phyloP scores from a whole-genome alignment of 2,113 vertebrate species.

The Leptosomus discolor region DNA sequence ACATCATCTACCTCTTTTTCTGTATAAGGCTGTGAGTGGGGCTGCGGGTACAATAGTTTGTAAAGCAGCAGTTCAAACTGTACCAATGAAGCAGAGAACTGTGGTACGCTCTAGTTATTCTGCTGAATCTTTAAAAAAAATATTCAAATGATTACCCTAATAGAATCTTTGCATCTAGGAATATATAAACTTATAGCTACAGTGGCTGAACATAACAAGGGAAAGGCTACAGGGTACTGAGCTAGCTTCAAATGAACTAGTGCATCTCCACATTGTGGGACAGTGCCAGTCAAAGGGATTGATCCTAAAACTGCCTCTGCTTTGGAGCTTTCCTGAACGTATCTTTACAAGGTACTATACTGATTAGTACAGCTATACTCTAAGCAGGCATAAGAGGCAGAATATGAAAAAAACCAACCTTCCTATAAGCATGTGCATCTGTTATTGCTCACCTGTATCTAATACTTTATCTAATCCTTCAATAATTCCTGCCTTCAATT shows the following conservation, averaged over 20 bases:
- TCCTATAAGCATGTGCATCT: background rate
- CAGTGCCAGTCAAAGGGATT: background rate
- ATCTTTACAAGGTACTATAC: background rate
- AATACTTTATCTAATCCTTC: background rate
- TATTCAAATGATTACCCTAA: background rate
- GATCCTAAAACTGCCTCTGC: background rate
- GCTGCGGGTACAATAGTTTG: background rate
- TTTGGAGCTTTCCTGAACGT: background rate
- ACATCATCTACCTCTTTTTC: background rate
- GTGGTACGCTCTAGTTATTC: background rate
- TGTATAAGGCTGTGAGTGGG: background rate
- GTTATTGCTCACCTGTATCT: background rate
- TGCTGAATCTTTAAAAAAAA: background rate
- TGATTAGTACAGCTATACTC: background rate
- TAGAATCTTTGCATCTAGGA: background rate
- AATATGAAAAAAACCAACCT: background rate
- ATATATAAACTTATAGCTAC: background rate
- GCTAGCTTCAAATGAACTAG: background rate
- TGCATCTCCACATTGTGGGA: background rate
- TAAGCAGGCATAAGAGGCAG: background rate
- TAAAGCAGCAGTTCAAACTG: background rate
- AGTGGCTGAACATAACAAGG: background rate
- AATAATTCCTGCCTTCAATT: background rate
- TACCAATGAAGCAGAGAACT: background rate
- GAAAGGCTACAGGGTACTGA: background rate